Percentiles rank a stretch among this genome's conserved stretches.
These are phyloP conservation scores for Chaetura pelagica DNA, from an alignment of 2,113 vertebrate species.

Conservation along the genomic window DNA sequence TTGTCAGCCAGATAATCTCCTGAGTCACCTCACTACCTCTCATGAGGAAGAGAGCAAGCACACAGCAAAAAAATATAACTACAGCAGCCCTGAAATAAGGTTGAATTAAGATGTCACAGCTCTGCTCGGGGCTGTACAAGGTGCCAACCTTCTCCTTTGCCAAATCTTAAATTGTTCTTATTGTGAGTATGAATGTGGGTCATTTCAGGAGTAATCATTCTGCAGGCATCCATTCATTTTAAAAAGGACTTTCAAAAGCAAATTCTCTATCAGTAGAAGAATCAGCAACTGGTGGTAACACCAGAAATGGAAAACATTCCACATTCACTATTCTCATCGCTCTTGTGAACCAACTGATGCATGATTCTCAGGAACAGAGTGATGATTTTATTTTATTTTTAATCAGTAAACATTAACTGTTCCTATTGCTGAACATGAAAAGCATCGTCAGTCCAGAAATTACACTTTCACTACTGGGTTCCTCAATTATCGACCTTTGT, in stretches of 20 bases:
- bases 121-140: not conserved
- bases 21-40: not conserved
- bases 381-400: not conserved
- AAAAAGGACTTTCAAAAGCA: not conserved
- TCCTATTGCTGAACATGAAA: constrained; percentile 57
- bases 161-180: not conserved
- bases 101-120: not conserved
- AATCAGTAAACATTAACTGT: constrained; percentile 55
- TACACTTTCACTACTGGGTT: constrained; percentile 2
- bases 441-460: constrained; percentile 24
- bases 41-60: not conserved
- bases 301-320: not conserved
- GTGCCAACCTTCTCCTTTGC: not conserved
- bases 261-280: not conserved
- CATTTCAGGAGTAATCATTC: not conserved
- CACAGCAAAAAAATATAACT: not conserved
- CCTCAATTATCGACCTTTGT: constrained; percentile 65
- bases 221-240: not conserved
- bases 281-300: not conserved
- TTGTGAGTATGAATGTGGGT: not conserved
- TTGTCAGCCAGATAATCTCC: not conserved
- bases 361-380: not conserved
- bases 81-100: not conserved
- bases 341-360: not conserved
- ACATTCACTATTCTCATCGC: not conserved